Evolutionary conservation across 2,797 vertebrate species (phyloP).

Genomic region (Coregonus suidteri): DNA sequence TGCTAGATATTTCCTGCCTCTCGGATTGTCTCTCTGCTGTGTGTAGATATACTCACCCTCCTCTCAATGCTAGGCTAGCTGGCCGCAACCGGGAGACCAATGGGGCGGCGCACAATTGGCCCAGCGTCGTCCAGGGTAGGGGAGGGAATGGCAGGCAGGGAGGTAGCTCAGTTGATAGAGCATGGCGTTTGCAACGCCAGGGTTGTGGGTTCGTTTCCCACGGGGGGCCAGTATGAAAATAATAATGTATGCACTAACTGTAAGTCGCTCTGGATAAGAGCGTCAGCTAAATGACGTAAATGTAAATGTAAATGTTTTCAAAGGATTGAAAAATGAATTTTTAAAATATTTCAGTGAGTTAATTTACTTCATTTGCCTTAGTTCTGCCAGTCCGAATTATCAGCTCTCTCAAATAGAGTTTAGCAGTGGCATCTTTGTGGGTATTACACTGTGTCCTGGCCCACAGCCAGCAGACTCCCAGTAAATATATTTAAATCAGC

Average conservation of each 20-base stretch:
- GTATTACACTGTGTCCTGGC: slow-evolving; percentile 81
- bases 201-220: too few relatives aligned
- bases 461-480: slow-evolving; percentile 80
- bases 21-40: neutral
- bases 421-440: slow-evolving; percentile 81
- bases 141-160: too few relatives aligned
- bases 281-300: too few relatives aligned
- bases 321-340: slow-evolving; percentile 60
- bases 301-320: neutral
- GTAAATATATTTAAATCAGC: slow-evolving; percentile 93
- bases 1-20: neutral
- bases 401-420: slow-evolving; percentile 84
- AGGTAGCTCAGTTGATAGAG: too few relatives aligned
- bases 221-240: too few relatives aligned
- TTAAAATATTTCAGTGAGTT: slow-evolving; percentile 70
- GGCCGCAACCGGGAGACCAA: too few relatives aligned
- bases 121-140: too few relatives aligned
- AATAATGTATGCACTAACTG: too few relatives aligned
- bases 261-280: too few relatives aligned
- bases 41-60: neutral
- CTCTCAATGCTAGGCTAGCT: neutral
- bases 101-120: too few relatives aligned
- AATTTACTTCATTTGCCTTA: slow-evolving; percentile 75
- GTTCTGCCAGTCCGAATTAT: slow-evolving; percentile 73
- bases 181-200: too few relatives aligned